Conservation (phyloP, 2,888 invertebrate genomes). For the Nebria salina region DNA sequence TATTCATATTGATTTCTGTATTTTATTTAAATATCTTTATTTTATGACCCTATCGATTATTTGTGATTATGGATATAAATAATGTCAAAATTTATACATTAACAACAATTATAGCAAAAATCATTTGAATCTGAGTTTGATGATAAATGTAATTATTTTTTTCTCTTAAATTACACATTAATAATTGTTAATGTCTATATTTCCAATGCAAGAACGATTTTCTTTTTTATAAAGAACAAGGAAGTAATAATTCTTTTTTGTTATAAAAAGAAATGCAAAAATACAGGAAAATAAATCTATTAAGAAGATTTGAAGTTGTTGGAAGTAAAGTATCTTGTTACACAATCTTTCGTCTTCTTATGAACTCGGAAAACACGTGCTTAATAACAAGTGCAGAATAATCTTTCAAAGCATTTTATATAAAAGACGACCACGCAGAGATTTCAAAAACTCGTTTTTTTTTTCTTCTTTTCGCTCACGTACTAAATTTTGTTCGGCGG, state of each 20-base stretch:
- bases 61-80: no score
- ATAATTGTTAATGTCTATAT: no score
- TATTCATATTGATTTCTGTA: no score
- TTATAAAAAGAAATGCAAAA: no score
- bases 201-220: no score
- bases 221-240: background rate
- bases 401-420: background rate
- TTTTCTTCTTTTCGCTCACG: background rate
- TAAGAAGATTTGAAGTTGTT: background rate
- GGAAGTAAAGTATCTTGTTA: background rate
- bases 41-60: no score
- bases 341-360: background rate
- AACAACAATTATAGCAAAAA: no score
- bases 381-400: background rate
- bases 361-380: background rate
- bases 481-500: constrained; percentile 31
- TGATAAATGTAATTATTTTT: no score
- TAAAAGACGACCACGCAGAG: background rate
- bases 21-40: no score
- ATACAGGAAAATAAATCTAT: background rate
- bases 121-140: no score
- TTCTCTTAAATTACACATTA: no score
- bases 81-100: no score
- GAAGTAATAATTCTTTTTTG: background rate
- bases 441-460: background rate